Conservation (phyloP, 1,140 invertebrate genomes). For the Manduca sexta region DNA sequence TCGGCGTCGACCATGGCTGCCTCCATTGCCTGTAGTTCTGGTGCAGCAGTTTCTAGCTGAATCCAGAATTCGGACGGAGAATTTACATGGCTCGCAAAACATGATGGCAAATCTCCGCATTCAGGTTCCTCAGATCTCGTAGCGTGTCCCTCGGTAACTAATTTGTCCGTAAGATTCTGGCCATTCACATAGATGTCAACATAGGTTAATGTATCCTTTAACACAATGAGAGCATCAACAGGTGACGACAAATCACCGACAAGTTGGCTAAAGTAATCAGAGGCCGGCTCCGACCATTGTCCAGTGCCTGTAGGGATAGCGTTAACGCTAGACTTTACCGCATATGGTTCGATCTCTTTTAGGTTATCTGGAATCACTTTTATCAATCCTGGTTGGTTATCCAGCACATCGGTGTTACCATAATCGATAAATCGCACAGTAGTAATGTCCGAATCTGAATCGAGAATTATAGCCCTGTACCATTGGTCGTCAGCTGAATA, state of each 20-base stretch:
- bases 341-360: conserved; percentile 72
- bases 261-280: conserved; percentile 74
- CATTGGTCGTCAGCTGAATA: conserved; percentile 83
- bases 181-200: conserved; percentile 78
- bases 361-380: conserved; percentile 75
- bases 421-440: conserved; percentile 89
- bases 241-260: conserved; percentile 51
- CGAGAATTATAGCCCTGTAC: conserved; percentile 88
- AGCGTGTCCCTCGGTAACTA: conserved; percentile 73
- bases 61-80: conserved; percentile 82
- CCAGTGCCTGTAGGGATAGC: conserved; percentile 76
- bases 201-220: conserved; percentile 77
- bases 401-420: conserved; percentile 83
- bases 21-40: conserved; percentile 77
- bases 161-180: conserved; percentile 75
- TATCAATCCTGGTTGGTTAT: conserved; percentile 73
- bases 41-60: conserved; percentile 76
- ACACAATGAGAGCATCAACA: conserved; percentile 71
- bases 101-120: conserved; percentile 69
- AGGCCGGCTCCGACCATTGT: conserved; percentile 79
- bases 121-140: conserved; percentile 64
- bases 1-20: conserved; percentile 73
- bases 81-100: conserved; percentile 79
- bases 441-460: conserved; percentile 79
- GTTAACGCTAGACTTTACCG: conserved; percentile 78